Evolutionary conservation across 2,797 vertebrate genomes (phyloP).

Genomic region (Danio aesculapii): DNA sequence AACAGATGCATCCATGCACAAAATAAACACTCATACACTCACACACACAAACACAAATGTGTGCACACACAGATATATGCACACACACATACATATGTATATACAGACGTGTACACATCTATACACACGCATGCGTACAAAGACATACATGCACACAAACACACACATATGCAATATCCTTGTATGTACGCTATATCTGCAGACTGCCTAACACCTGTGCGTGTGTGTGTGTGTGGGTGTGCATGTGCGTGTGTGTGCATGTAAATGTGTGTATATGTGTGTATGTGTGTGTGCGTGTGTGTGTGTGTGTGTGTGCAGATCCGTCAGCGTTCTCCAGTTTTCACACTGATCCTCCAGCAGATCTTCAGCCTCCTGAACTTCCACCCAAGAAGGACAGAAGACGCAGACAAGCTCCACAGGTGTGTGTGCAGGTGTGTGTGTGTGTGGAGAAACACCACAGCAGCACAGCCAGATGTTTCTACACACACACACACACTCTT

Average conservation of each 20-base stretch:
- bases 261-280: no score
- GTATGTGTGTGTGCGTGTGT: constrained; percentile 19
- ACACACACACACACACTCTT: no score
- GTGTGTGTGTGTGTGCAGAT: constrained; percentile 62
- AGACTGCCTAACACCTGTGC: background rate
- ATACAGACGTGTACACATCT: no score
- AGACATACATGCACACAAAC: background rate
- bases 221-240: constrained; percentile 39
- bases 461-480: no score
- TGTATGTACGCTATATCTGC: no score
- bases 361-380: constrained; percentile 76
- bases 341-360: constrained; percentile 53
- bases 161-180: background rate
- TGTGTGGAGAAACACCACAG: no score
- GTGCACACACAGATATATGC: no score
- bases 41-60: no score
- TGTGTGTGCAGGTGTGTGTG: constrained; percentile 46
- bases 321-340: constrained; percentile 68
- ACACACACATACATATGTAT: no score
- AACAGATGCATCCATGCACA: no score
- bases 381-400: constrained; percentile 77
- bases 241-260: background rate
- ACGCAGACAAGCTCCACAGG: constrained; percentile 64
- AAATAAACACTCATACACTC: no score
- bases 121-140: no score